A percentile compares a stretch with the other conserved stretches of the same genome.
Conservation (phyloP, 2,113 vertebrate genomes). For the Campylomormyrus tamandua region DNA sequence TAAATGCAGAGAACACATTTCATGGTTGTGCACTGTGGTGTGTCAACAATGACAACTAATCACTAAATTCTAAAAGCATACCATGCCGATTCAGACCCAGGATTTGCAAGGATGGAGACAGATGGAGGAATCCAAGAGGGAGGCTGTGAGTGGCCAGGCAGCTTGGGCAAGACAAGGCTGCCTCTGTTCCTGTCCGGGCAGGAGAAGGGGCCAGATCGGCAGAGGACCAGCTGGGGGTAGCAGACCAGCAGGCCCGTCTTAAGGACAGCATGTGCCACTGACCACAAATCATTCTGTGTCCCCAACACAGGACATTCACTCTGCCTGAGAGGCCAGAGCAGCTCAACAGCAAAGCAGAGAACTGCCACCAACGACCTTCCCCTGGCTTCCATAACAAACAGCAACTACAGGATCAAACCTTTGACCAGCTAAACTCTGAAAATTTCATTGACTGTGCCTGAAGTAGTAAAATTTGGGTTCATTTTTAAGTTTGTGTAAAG, state of each 20-base stretch:
- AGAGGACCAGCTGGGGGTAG: not conserved
- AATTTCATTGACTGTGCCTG: conserved; percentile 45
- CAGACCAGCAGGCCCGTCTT: conserved; percentile 18
- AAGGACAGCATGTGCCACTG: conserved; percentile 9
- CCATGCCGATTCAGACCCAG: not conserved
- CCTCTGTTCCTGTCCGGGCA: not conserved
- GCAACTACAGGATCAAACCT: conserved; percentile 30
- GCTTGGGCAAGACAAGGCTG: conserved; percentile 8
- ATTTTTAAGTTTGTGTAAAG: not conserved
- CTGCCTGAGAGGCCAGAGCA: not conserved
- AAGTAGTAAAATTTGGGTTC: conserved; percentile 31
- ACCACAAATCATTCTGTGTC: not conserved
- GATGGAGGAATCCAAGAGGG: not conserved
- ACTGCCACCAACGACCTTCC: not conserved
- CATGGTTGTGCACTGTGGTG: too few species aligned
- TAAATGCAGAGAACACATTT: too few species aligned
- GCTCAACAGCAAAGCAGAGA: not conserved
- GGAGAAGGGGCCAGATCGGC: not conserved
- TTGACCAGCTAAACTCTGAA: conserved; percentile 29
- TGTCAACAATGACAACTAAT: too few species aligned
- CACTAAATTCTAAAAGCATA: not conserved
- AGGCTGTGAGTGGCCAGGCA: not conserved
- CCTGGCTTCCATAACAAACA: conserved; percentile 13
- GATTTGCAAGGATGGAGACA: not conserved
- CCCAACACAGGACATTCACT: conserved; percentile 6